Base-by-base conservation (phyloP, 2,113 vertebrate species). In the Lasiurus borealis region DNA sequence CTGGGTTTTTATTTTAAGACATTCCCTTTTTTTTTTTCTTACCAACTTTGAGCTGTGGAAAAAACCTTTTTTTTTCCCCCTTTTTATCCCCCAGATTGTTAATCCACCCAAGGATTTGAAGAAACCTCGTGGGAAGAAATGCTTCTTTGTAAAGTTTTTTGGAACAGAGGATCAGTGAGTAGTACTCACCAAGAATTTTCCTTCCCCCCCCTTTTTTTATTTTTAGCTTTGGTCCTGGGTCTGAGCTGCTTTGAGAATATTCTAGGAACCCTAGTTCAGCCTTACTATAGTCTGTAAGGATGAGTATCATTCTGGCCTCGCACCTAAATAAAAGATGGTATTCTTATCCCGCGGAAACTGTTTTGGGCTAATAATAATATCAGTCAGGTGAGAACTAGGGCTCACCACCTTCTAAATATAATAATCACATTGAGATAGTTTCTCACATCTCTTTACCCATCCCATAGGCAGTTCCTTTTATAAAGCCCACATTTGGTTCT, bases 161-260 rank as follows among this genome's bases (percentile, higher is more conserved):
- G 99, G 99, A 98, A 99, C 99, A 89, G 99, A 99, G 98, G 99
- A 99, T 98, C 99, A 99, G 99, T 99, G 98, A 98, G 99, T 99
- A 98, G 62, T 77, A 27, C 21, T 93, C 71, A 66, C 59, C 72
- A 36, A 52, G 64, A 62, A 25, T 76, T 76, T 85, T 25, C 11
- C 36, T 21, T 85, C 91, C 3, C 46, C 75, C 72, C 23, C 8
- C n/a, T 21, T 85, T 92, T 3, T 40, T 75, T 76, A n/a, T 46
- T 19, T 91, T 73, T 48, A 66, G 3, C 27, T 12, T 1, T 94
- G 83, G 19, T 23, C 34, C 72, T 62, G 36, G 64, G 78, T 91
- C 73, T 85, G 13, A 94, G 52, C 46, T 91, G 29, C 72, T 64
- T 6, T 73, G 48, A 81, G 34, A 83, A 36, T 93, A 46, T 85